Evolutionary conservation across 30 jellyfish, hydroid and myxozoan genomes (phyloP), one percentile per base, ranked within the genome.

Genomic region (Pseudorhiza aurosa): DNA sequence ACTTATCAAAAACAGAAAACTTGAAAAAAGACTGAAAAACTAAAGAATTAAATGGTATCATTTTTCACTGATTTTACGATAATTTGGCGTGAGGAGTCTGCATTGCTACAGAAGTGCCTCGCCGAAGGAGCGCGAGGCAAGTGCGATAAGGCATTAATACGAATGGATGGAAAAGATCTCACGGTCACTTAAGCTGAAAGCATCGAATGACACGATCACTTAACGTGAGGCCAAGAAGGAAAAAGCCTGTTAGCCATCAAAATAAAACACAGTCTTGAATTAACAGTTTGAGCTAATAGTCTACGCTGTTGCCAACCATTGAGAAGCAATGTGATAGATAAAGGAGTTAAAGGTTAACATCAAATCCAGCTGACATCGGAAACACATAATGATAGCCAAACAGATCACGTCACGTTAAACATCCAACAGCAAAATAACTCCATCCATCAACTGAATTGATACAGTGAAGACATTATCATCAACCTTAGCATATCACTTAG

Each of bases 301-400:
- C 43, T 80, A 15, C 32, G 37, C 91, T 26, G 83, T 31, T 80
- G 71, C 22, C 81, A 67, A 83, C 84, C 24, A 26, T 30, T 25
- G 91, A 45, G 80, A 33, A 56, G 58, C 83, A 45, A 36, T 19
- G 24, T 24, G 58, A 26, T 32, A 0, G 84, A 60, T 68, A 28
- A 22, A 65, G 39, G 36, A 14, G 84, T 39, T 65, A 64, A 80
- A 80, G 91, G 91, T 68, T 80, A 80, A 65, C 91, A 80, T 72
- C 71, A 70, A 24, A 53, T 32, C 91, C 72, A 40, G 36, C 82
- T 53, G 83, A 39, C 68, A 65, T 49, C 79, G 91, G 91, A 65
- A 63, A 64, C 55, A 51, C 58, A 36, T 65, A 80, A 80, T 49
- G 83, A 44, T 65, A 65, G 71, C 77, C 84, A 80, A 80, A 47